These are phyloP conservation scores for Coelogynopora nodosa DNA, from an alignment of 2,888 invertebrate genomes.

Conservation along the genomic window DNA sequence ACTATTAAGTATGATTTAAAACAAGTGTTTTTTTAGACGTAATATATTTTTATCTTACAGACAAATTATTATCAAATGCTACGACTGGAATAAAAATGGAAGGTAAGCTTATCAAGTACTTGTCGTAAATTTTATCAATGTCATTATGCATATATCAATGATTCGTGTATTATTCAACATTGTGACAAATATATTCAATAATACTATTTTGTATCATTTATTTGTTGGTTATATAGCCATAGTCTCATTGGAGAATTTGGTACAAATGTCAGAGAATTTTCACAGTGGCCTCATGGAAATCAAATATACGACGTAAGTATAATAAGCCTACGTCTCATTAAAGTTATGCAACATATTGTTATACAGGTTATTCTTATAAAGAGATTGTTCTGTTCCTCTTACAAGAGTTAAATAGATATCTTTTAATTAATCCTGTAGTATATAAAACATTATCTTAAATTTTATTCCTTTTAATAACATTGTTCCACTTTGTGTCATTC, in stretches of 20 bases:
- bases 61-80: conserved; percentile 64
- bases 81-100: conserved; percentile 64
- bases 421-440: too few species aligned
- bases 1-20: too few species aligned
- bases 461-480: too few species aligned
- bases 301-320: not conserved
- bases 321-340: too few species aligned
- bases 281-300: not conserved
- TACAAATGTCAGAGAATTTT: not conserved
- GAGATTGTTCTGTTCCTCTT: too few species aligned
- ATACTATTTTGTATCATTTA: conserved; percentile 34
- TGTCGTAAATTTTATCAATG: not conserved
- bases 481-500: too few species aligned
- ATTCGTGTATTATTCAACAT: not conserved
- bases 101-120: conserved; percentile 54
- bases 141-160: not conserved
- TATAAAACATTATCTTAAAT: too few species aligned
- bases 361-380: too few species aligned
- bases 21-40: too few species aligned
- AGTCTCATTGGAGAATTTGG: conserved; percentile 37
- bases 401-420: too few species aligned
- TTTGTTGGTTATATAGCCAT: not conserved
- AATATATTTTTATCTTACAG: conserved; percentile 53
- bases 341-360: too few species aligned
- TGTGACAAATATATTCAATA: not conserved